Base-by-base conservation (phyloP, 2,113 vertebrate species). In the Plestiodon gilberti region DNA sequence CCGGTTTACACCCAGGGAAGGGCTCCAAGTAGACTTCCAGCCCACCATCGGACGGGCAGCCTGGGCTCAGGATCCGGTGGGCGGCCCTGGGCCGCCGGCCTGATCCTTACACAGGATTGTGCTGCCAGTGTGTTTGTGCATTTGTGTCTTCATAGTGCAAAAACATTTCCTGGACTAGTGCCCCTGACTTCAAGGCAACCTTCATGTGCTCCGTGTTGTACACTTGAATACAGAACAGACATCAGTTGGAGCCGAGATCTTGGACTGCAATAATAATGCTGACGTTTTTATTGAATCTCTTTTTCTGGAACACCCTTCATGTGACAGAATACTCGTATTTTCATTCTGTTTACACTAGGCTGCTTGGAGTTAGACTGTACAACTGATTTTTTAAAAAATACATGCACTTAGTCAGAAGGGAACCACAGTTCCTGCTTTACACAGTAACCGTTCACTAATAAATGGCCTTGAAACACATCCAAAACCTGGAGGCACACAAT, bases 391-490 rank as follows among this genome's bases (percentile, higher is more conserved):
- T 62, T 33, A 80, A 75, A 75, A 76, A 52, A 76, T 8, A 48
- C 55, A 59, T 10, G 69, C 35, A 70, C 28, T 35, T 48, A 20
- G 88, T 82, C 84, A 70, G 86, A 91, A 91, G 93, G 87, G 40
- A 76, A 65, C 57, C 23, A 78, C 23, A 22, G 43, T 73, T 79
- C 70, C 84, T 82, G 70, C 69, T 94, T 90, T 92, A 88, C 87
- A 86, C 70, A 87, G 82, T 90, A 93, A 91, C 85, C 90, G 89
- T 88, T 93, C 90, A 92, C 71, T 67, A 94, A 91, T 89, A 90
- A 95, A 94, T 93, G 89, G 79, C 91, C 93, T 95, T 95, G 93
- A 95, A 95, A 93, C 67, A 86, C 83, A 92, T 94, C 94, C 90
- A 95, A 90, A 71, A 93, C 78, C 81, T 87, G 71, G 91, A 94